These are phyloP conservation scores for Xiphorhynchus elegans DNA, from an alignment of 2,113 vertebrate species.

Conservation along the genomic window DNA sequence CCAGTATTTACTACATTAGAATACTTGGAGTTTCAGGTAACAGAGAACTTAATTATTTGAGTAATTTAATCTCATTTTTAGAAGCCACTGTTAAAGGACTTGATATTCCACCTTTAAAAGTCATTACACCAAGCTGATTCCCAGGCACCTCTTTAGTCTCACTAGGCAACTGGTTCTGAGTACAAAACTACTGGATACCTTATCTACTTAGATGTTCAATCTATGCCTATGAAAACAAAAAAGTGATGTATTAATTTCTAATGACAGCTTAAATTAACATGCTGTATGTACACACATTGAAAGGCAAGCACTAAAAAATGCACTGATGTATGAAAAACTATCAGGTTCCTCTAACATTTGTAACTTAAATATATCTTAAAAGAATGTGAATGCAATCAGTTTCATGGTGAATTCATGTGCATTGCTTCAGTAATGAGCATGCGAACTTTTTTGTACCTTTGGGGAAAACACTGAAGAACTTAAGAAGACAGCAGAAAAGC, in stretches of 20 bases:
- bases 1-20: neutral
- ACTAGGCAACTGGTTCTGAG: slow-evolving; percentile 1
- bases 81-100: neutral
- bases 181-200: neutral
- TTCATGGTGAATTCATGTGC: neutral
- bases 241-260: neutral
- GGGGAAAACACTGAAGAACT: neutral
- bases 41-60: neutral
- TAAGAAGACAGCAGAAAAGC: neutral
- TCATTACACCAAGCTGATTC: neutral
- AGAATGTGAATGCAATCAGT: neutral
- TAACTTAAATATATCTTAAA: neutral
- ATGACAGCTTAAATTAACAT: neutral
- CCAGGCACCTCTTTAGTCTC: neutral
- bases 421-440: fast-evolving
- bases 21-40: neutral
- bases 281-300: neutral
- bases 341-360: neutral
- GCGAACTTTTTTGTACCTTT: neutral
- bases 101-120: neutral
- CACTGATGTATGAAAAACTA: neutral
- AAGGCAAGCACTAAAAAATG: neutral
- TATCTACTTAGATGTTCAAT: neutral
- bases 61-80: neutral
- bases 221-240: slow-evolving; percentile 1